Percentiles rank a stretch among this genome's conserved stretches.
phyloP scores from a whole-genome alignment of 2,797 vertebrate genomes.

The Phalanger gymnotis region DNA sequence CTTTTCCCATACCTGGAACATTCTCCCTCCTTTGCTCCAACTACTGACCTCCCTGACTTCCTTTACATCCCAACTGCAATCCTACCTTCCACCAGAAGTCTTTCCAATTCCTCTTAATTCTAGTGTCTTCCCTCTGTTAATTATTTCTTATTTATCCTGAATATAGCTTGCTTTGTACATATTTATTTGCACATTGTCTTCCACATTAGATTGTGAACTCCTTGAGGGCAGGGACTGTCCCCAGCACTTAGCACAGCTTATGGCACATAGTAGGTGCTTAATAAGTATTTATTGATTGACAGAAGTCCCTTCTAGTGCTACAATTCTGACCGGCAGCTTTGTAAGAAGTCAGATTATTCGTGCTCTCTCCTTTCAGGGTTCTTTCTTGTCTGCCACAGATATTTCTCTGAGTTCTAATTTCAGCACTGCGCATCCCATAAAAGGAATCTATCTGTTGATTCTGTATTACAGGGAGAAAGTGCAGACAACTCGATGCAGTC shows the following conservation, averaged over 20 bases:
- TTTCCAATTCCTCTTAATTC: neutral
- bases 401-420: constrained; percentile 2
- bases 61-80: neutral
- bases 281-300: neutral
- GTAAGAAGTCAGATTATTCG: neutral
- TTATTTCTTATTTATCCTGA: neutral
- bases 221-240: neutral
- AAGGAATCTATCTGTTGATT: neutral
- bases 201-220: neutral
- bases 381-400: neutral
- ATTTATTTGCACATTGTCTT: neutral
- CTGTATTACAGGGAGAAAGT: neutral
- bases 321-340: neutral
- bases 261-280: neutral
- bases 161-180: neutral
- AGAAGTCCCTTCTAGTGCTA: neutral
- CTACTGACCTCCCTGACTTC: neutral
- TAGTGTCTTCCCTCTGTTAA: neutral
- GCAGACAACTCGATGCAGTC: neutral
- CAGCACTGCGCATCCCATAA: neutral
- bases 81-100: neutral
- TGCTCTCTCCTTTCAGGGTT: neutral
- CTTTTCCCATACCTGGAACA: neutral
- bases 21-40: neutral
- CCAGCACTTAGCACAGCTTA: neutral